Conservation (phyloP, 1,140 invertebrate species). For the Pseudomyrmex pallidus region DNA sequence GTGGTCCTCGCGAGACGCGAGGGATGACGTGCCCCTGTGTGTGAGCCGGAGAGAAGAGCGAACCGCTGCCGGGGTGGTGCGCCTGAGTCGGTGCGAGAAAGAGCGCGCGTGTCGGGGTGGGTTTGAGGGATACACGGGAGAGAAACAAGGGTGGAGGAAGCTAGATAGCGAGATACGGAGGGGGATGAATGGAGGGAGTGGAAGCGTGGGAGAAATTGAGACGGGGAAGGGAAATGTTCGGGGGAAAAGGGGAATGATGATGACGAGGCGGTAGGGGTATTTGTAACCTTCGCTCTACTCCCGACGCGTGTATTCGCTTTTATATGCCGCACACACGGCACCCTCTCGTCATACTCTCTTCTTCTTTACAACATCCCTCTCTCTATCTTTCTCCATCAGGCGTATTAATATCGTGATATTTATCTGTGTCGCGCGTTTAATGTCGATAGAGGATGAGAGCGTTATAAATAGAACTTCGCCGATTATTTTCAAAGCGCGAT, state of each 20-base stretch:
- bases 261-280: slow-evolving; percentile 31
- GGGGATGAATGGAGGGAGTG: slow-evolving; percentile 52
- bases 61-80: neutral
- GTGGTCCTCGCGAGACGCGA: slow-evolving; percentile 51
- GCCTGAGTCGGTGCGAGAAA: slow-evolving; percentile 18
- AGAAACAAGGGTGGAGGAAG: slow-evolving; percentile 22
- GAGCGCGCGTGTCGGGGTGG: slow-evolving; percentile 22
- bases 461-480: neutral
- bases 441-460: neutral
- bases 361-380: neutral
- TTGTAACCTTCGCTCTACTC: slow-evolving; percentile 47
- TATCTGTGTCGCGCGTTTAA: slow-evolving; percentile 19
- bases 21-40: slow-evolving; percentile 40
- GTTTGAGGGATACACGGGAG: neutral
- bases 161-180: slow-evolving; percentile 7
- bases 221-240: slow-evolving; percentile 6
- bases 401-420: slow-evolving; percentile 55
- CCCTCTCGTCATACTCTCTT: too few relatives aligned
- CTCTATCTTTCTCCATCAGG: neutral
- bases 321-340: slow-evolving; percentile 2
- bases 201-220: slow-evolving; percentile 43
- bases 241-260: slow-evolving; percentile 18
- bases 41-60: slow-evolving; percentile 12
- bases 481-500: slow-evolving; percentile 17
- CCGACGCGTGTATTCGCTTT: slow-evolving; percentile 31